Evolutionary conservation across 1,140 invertebrate species (phyloP).

Genomic region (Subanguina moxae): DNA sequence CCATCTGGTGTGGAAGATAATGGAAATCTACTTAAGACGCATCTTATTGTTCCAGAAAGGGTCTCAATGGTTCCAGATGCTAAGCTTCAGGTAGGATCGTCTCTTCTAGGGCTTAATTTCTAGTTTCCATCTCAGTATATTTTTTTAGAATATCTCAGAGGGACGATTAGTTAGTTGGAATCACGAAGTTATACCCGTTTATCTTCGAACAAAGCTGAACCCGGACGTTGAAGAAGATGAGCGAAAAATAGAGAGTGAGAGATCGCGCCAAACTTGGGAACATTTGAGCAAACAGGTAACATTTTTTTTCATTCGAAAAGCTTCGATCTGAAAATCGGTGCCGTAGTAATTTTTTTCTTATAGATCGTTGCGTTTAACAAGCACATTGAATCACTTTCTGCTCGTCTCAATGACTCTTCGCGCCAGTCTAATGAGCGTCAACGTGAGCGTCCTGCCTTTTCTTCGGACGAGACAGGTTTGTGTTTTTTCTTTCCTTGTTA

Average conservation of each 20-base stretch:
- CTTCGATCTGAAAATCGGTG: too few species aligned
- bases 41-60: slow-evolving; percentile 23
- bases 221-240: slow-evolving; percentile 35
- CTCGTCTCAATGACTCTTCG: slow-evolving; percentile 14
- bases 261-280: background rate
- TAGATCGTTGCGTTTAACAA: slow-evolving; percentile 24
- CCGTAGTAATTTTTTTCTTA: background rate
- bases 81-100: slow-evolving; percentile 17
- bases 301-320: slow-evolving; percentile 7
- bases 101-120: background rate
- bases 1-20: slow-evolving; percentile 19
- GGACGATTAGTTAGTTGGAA: slow-evolving; percentile 19
- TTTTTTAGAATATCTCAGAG: slow-evolving; percentile 28
- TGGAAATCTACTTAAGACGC: slow-evolving; percentile 25
- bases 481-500: too few species aligned
- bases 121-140: background rate
- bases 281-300: slow-evolving; percentile 25
- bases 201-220: slow-evolving; percentile 24
- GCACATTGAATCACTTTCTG: slow-evolving; percentile 22
- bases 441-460: slow-evolving; percentile 6
- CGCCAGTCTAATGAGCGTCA: slow-evolving; percentile 5
- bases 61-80: slow-evolving; percentile 23
- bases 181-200: slow-evolving; percentile 28
- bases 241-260: slow-evolving; percentile 15
- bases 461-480: slow-evolving; percentile 14